Evolutionary conservation across 1,140 invertebrate species (phyloP), one percentile per base, ranked within the genome.

Genomic region (Frieseomelitta varia): DNA sequence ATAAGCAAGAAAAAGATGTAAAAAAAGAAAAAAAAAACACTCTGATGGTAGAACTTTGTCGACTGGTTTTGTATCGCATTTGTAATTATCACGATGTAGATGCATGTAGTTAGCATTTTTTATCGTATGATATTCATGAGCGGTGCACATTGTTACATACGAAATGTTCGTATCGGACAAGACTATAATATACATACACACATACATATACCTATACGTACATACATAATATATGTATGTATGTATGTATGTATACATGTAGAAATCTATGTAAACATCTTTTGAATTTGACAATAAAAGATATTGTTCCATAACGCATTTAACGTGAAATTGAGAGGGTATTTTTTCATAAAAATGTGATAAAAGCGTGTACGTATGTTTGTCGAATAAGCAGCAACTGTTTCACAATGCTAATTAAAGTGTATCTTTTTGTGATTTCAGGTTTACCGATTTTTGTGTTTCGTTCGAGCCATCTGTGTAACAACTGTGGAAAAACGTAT

Each of bases 401-500:
- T 19, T 15, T 34, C 24, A 24, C 24, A 67, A 53, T 55, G 56
- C 56, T 63, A 88, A 87, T 76, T 61, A 84, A 80, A 56, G 0
- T 63, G 67, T 56, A 84, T 63, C 53, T 55, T 85, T 81, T 53
- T 78, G 51, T 90, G 63, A 78, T 91, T 91, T 90, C 89, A 92
- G 91, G 83, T 17, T 39, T 79, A 78, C 85, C 82, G 65, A 53
- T 80, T 47, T 82, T 77, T 67, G 72, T 76, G 55, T 71, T 67
- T n/a, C 82, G 79, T 47, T 47, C 79, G 65, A 74, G 68, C 21
- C 94, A 92, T 87, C 92, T 91, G 27, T 97, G 96, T 90, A 93
- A 94, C 24, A 94, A 93, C 15, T 97, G 96, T 85, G 95, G 95
- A 24, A 96, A 96, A 87, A 92, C 92, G 72, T 97, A 97, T 93